Base-by-base conservation (phyloP, 1,140 invertebrate species). In the Drosophila dunni region DNA sequence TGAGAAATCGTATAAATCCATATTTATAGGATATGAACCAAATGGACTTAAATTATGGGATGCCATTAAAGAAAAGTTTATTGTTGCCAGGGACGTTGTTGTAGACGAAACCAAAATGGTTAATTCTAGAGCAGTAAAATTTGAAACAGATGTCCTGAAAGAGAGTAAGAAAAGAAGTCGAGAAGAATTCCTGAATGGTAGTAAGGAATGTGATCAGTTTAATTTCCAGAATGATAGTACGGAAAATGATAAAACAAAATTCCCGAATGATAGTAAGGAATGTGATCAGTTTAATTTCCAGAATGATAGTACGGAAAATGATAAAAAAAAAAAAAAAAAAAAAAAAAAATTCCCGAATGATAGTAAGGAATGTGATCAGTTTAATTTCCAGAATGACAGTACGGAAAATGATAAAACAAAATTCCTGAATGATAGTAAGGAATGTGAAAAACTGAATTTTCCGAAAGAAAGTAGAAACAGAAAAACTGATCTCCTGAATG, bases 141-240 rank as follows among this genome's bases (percentile, higher is more conserved):
- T 6, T 29, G 24, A 29, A 29, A 6, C 3, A 29, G 24, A 44
- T 15, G 2, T 44, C 13, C 9, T 8, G 36, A 38, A 38, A 7
- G 36, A 38, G 7, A 38, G 36, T n/a, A 44, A 44, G 11, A 10
- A 38, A 38, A 38, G 36, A 7, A 38, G 7, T 10, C 5, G 36
- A n/a, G 40, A 44, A 44, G 11, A 44, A 44, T 46, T 46, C 45
- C 17, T 20, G 0, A 20, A 17, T 46, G 45, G 7, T 4, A 46
- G 45, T 38, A 38, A 38, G 36, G 8, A 8, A 44, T 44, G 40
- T 44, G 10, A 13, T 44, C 40, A 44, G 2, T 2, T 11, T 3
- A 44, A 62, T 15, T 62, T 46, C 33, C 57, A 11, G 56, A 61
- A 61, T 34, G 42, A 61, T 2, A 61, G 24, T 61, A 61, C 9